phyloP scores from a whole-genome alignment of 2,797 vertebrate genomes.

The Liasis olivaceus region DNA sequence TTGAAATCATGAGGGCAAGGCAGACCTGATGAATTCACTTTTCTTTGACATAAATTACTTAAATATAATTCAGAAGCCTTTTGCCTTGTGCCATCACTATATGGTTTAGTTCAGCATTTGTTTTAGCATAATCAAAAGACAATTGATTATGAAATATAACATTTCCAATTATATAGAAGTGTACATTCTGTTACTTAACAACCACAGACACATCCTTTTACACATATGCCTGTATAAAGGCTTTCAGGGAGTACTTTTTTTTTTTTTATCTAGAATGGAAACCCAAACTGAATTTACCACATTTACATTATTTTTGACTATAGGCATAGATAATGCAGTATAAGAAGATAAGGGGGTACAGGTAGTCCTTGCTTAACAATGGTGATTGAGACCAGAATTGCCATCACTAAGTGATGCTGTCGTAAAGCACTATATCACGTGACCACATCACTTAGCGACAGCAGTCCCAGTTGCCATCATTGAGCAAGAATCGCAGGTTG shows the following conservation, averaged over 20 bases:
- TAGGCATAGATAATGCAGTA: neutral
- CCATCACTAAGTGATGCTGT: no score
- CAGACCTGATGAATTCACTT: neutral
- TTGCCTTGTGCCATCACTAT: neutral
- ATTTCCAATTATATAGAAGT: neutral
- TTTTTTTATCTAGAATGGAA: neutral
- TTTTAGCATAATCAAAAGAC: neutral
- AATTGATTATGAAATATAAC: neutral
- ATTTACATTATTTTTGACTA: neutral
- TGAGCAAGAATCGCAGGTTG: no score
- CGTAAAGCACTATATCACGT: no score
- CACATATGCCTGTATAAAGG: neutral
- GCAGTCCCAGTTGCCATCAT: no score
- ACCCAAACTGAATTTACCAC: constrained; percentile 12
- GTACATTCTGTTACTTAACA: no score
- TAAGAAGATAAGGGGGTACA: no score
- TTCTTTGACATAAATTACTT: neutral
- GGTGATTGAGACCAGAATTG: no score
- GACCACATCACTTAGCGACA: no score
- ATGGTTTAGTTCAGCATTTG: neutral
- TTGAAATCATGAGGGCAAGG: neutral
- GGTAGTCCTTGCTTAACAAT: no score
- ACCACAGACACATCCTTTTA: neutral
- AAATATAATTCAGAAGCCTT: neutral
- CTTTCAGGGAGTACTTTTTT: neutral